A percentile compares a stretch with the other conserved stretches of the same genome.
phyloP scores from a whole-genome alignment of 53 echinoderm and acorn worm genomes.

The Temnopleurus reevesii region DNA sequence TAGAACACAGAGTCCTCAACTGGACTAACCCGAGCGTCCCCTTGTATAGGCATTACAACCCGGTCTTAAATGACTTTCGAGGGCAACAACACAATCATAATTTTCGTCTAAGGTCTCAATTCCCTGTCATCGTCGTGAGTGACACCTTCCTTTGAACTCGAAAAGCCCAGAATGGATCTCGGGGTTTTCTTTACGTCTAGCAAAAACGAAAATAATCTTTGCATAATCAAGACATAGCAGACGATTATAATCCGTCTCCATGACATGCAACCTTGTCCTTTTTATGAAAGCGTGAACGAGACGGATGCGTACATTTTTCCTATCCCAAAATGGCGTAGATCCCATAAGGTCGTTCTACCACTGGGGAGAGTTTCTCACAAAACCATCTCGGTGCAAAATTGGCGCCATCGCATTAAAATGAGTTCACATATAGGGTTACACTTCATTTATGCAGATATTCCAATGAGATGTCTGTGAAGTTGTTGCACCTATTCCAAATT shows the following conservation, averaged over 20 bases:
- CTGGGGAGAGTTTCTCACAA: background rate
- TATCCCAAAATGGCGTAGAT: constrained; percentile 43
- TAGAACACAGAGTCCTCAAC: no score
- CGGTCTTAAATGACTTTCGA: no score
- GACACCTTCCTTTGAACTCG: background rate
- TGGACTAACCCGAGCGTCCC: no score
- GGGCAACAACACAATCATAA: no score
- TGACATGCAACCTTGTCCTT: constrained; percentile 21
- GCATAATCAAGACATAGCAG: constrained; percentile 7
- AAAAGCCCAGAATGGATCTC: background rate
- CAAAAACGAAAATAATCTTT: constrained; percentile 38
- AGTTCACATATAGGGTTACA: no score
- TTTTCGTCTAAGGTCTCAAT: no score
- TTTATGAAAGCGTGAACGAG: constrained; percentile 20
- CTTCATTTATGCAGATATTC: no score
- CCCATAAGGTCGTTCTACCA: constrained; percentile 31
- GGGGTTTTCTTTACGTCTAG: background rate
- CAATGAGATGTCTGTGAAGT: no score
- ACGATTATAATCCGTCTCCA: background rate
- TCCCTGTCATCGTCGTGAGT: background rate
- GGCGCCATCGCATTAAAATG: no score
- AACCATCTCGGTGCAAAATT: no score
- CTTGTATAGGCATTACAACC: no score
- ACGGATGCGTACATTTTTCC: constrained; percentile 50
- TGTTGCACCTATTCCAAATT: no score